A percentile compares a stretch with the other conserved stretches of the same genome.
phyloP scores from a whole-genome alignment of 2,888 invertebrate genomes.

The Athalia cordata region DNA sequence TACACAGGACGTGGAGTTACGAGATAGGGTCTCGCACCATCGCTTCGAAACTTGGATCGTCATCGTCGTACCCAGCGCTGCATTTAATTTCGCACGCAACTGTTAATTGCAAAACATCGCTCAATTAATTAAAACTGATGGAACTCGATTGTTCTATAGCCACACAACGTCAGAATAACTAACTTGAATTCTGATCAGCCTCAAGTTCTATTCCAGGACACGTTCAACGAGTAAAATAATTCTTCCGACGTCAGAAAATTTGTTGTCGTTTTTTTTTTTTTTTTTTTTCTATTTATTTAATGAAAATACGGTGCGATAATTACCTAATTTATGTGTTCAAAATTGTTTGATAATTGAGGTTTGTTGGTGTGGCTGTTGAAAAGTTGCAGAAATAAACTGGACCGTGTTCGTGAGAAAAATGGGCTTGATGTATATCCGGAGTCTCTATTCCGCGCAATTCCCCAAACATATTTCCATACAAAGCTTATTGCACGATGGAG shows the following conservation, averaged over 20 bases:
- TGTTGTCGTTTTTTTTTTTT: too few species aligned
- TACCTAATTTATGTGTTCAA: too few species aligned
- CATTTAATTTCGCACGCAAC: too few species aligned
- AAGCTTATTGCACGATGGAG: slow-evolving; percentile 27
- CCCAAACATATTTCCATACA: slow-evolving; percentile 15
- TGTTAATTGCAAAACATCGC: neutral
- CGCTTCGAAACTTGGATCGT: neutral
- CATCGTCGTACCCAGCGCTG: neutral
- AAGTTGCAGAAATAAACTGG: neutral
- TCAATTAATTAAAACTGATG: neutral
- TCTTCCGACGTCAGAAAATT: too few species aligned
- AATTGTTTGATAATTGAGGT: too few species aligned
- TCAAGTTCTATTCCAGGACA: neutral
- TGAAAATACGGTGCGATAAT: neutral
- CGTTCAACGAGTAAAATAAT: neutral
- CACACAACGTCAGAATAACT: neutral
- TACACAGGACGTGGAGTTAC: slow-evolving; percentile 9
- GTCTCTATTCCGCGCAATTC: slow-evolving; percentile 11
- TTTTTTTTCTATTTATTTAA: neutral
- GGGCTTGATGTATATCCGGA: neutral
- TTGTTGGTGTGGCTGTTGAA: neutral
- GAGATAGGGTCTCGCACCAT: neutral
- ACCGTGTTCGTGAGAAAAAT: neutral
- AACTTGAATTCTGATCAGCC: neutral
- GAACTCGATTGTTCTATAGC: neutral